phyloP scores from a whole-genome alignment of 1,140 invertebrate genomes.

The Drosophila guanche region DNA sequence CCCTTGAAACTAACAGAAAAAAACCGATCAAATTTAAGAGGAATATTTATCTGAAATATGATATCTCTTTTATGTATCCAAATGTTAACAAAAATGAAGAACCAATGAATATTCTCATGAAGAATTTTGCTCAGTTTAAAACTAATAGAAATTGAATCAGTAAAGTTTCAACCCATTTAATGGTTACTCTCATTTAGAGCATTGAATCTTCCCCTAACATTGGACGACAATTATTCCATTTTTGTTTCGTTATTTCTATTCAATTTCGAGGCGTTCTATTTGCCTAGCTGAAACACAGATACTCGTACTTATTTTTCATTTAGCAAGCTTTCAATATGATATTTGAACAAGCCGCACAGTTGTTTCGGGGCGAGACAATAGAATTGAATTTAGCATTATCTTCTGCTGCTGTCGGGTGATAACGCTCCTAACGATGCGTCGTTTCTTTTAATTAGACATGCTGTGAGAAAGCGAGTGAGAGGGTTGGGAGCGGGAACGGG shows the following conservation, averaged over 20 bases:
- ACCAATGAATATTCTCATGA: no score
- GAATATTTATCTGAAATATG: no score
- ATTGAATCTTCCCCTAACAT: constrained; percentile 32
- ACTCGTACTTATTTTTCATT: constrained; percentile 68
- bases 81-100: no score
- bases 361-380: constrained; percentile 67
- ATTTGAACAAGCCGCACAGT: constrained; percentile 79
- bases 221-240: constrained; percentile 11
- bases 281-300: constrained; percentile 73
- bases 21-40: no score
- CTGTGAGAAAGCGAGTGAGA: constrained; percentile 5
- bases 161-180: background rate
- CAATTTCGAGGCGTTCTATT: constrained; percentile 56
- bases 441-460: constrained; percentile 67
- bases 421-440: constrained; percentile 58
- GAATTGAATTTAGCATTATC: constrained; percentile 79
- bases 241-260: constrained; percentile 61
- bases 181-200: constrained; percentile 15
- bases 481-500: background rate
- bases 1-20: no score
- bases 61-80: no score
- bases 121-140: no score
- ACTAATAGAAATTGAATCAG: no score
- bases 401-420: constrained; percentile 45
- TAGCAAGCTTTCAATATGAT: constrained; percentile 78